These are phyloP conservation scores for Platynereis dumerilii DNA, from an alignment of 2,888 invertebrate genomes.

Conservation along the genomic window DNA sequence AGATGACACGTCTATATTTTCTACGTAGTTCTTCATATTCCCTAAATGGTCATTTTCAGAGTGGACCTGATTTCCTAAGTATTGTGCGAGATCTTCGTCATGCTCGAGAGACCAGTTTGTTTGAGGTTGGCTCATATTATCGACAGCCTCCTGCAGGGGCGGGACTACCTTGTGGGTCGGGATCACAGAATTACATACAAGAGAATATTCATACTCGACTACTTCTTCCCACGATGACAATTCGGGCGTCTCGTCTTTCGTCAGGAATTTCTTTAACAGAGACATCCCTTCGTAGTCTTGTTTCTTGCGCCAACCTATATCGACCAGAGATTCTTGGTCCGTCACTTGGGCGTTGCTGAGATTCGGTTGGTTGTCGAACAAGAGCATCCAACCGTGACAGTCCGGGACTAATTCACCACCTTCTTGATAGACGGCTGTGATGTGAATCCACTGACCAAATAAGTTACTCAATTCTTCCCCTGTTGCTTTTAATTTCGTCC, in stretches of 20 bases:
- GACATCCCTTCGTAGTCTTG: background rate
- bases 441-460: constrained; percentile 55
- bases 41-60: constrained; percentile 56
- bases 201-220: constrained; percentile 50
- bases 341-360: background rate
- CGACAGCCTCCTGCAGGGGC: constrained; percentile 49
- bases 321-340: no score
- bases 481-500: constrained; percentile 46
- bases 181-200: constrained; percentile 43
- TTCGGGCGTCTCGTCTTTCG: background rate
- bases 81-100: constrained; percentile 57
- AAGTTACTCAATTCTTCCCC: constrained; percentile 57
- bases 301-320: no score
- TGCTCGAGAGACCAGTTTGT: constrained; percentile 55
- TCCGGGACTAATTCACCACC: no score
- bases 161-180: constrained; percentile 31
- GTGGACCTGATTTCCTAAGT: constrained; percentile 53
- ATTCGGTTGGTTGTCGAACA: background rate
- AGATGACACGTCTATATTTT: constrained; percentile 59
- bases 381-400: background rate
- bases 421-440: constrained; percentile 45
- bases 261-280: background rate
- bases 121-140: constrained; percentile 44
- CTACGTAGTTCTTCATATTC: constrained; percentile 57
- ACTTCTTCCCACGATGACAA: constrained; percentile 54